Percentiles rank a stretch among this genome's conserved stretches.
Conservation (phyloP, 2,113 vertebrate genomes). For the Entelurus aequoreus region DNA sequence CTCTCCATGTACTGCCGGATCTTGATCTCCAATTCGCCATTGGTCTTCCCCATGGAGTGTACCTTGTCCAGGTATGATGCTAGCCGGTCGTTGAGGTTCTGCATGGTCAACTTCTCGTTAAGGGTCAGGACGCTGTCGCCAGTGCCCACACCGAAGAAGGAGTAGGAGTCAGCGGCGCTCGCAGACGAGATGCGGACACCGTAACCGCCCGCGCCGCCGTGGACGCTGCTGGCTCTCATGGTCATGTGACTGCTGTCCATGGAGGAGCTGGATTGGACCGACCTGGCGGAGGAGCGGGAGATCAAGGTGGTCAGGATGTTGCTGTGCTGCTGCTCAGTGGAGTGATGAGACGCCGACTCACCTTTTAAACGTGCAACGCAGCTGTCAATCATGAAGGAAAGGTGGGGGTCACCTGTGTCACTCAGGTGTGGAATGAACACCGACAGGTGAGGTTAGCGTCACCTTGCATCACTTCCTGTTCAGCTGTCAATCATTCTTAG, state of each 20-base stretch:
- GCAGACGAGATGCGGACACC: conserved; percentile 49
- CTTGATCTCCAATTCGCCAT: conserved; percentile 70
- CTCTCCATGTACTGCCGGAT: conserved; percentile 63
- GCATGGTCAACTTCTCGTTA: conserved; percentile 72
- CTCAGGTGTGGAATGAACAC: conserved; percentile 1
- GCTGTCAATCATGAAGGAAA: background rate
- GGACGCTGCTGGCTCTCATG: conserved; percentile 34
- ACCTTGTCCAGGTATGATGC: conserved; percentile 71
- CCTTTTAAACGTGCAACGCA: conserved; percentile 26
- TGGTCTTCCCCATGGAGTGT: conserved; percentile 63
- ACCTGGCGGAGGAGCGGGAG: conserved; percentile 22
- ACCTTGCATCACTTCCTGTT: too few relatives aligned
- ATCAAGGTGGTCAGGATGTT: conserved; percentile 20
- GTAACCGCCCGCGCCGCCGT: conserved; percentile 33
- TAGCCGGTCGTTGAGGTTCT: conserved; percentile 75
- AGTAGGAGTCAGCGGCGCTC: background rate
- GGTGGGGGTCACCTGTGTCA: background rate
- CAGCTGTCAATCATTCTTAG: background rate
- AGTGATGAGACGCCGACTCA: conserved; percentile 9
- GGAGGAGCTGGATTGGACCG: conserved; percentile 23
- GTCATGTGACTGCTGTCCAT: background rate
- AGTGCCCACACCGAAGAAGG: background rate
- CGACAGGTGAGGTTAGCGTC: background rate
- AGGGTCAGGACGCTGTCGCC: conserved; percentile 13
- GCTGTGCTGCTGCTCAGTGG: conserved; percentile 18